Conservation (phyloP, 2,113 vertebrate species). For the Lontra canadensis region DNA sequence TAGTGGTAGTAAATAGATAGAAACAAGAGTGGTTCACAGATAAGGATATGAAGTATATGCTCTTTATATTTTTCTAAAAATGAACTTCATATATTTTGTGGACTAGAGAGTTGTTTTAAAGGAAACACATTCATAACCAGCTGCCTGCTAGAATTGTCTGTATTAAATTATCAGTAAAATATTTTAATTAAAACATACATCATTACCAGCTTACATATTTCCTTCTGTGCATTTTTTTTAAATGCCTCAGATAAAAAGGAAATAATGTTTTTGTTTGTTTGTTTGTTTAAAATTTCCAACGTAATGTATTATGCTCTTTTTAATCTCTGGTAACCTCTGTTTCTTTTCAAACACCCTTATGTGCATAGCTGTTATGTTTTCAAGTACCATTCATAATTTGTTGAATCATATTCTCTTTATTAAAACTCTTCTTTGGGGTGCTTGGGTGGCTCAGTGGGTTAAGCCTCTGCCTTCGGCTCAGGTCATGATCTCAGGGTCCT, state of each 20-base stretch:
- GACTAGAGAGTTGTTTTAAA: not conserved
- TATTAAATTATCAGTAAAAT: constrained; percentile 26
- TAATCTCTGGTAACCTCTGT: not conserved
- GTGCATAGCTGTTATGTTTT: not conserved
- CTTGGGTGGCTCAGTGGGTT: no score
- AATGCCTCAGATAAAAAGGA: constrained; percentile 13
- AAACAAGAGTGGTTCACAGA: constrained; percentile 38
- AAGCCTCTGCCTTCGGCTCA: no score
- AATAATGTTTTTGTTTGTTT: not conserved
- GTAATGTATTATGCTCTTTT: not conserved
- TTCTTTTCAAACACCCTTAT: not conserved
- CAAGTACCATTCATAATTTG: not conserved
- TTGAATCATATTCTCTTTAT: not conserved
- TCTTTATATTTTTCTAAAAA: constrained; percentile 42
- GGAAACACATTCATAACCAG: constrained; percentile 42
- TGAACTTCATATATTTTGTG: constrained; percentile 55
- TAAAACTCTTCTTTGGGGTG: not conserved
- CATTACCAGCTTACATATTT: not conserved
- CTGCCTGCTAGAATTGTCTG: not conserved
- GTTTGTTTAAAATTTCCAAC: not conserved
- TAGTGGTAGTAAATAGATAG: constrained; percentile 40
- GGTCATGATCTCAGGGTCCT: no score
- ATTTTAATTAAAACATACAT: constrained; percentile 38
- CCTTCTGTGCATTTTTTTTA: constrained; percentile 15
- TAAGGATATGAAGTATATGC: constrained; percentile 20